Base-by-base conservation (phyloP, 2,113 vertebrate genomes). In the Microtus pennsylvanicus region DNA sequence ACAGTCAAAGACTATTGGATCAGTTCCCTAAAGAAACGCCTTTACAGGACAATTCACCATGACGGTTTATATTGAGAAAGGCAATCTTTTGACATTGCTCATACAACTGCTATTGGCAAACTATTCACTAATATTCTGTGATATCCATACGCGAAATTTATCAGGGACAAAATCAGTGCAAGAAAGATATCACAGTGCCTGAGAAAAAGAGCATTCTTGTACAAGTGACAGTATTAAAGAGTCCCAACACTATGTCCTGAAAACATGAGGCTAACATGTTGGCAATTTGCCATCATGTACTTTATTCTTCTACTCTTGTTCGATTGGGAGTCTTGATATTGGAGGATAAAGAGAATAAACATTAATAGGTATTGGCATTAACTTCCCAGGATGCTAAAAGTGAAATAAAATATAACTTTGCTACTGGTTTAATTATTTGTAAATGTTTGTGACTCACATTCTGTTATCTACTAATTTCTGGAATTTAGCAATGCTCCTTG, bases 31-130 rank as follows among this genome's bases (percentile, higher is more conserved):
- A 19, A 89, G 77, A 94, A 93, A 97, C 61, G 42, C n/a, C 16
- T 78, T 65, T 85, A 80, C 8, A 78, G 14, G 24, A 24, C 65
- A 86, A 45, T 88, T 90, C 95, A 76, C 38, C 45, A 85, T 47
- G 89, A 50, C 63, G 3, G 81, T 63, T 93, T 63, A 70, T 85
- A 87, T 87, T 93, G 81, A 96, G 42, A 83, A 90, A 14, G 89
- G 16, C 55, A 85, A 90, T 94, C 61, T 28, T 26, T 72, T 81
- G 16, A 70, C 30, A 76, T 90, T 11, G 80, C 38, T 94, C 85
- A 3, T 33, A 88, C 87, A 94, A 91, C 19, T 89, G n/a, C 58
- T 92, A 55, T 55, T 86, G 45, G 47, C 80, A 93, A 77, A 33
- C 11, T 89, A 72, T 38, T 22, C 72, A 50, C 22, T 69, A 47